These are phyloP conservation scores for Erethizon dorsatum DNA, from an alignment of 2,797 vertebrate genomes.

Conservation along the genomic window DNA sequence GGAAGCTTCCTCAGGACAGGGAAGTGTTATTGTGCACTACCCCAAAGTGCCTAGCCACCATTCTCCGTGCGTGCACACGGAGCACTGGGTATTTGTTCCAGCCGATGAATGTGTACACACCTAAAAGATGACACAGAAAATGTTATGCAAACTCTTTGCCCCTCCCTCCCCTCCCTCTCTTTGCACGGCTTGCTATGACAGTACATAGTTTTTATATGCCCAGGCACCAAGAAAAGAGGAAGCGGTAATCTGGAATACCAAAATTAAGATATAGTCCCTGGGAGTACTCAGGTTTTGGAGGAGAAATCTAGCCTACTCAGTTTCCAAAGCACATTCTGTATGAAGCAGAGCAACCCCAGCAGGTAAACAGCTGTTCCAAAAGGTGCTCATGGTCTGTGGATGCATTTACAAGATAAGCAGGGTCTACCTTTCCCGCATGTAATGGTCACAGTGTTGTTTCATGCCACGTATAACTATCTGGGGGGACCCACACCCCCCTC, in stretches of 20 bases:
- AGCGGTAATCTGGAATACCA: slow-evolving; percentile 18
- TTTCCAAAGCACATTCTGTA: background rate
- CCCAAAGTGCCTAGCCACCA: background rate
- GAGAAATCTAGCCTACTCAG: slow-evolving; percentile 30
- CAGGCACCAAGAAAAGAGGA: slow-evolving; percentile 13
- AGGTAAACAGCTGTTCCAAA: background rate
- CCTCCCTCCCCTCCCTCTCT: background rate
- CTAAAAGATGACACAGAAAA: slow-evolving; percentile 21
- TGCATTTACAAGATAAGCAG: background rate
- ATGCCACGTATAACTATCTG: background rate
- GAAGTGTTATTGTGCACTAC: background rate
- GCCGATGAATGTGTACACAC: background rate
- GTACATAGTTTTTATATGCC: background rate
- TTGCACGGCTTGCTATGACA: background rate
- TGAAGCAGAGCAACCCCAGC: background rate
- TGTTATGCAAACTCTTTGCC: background rate
- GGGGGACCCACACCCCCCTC: background rate
- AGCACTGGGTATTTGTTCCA: background rate
- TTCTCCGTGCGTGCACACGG: background rate
- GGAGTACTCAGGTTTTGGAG: background rate
- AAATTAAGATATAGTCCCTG: background rate
- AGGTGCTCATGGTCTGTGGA: background rate
- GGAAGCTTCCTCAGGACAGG: background rate
- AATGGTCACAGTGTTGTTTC: background rate
- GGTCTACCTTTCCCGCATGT: background rate